These are phyloP conservation scores for Monarcha castaneiventris DNA, from an alignment of 2,113 vertebrate genomes.

Conservation along the genomic window DNA sequence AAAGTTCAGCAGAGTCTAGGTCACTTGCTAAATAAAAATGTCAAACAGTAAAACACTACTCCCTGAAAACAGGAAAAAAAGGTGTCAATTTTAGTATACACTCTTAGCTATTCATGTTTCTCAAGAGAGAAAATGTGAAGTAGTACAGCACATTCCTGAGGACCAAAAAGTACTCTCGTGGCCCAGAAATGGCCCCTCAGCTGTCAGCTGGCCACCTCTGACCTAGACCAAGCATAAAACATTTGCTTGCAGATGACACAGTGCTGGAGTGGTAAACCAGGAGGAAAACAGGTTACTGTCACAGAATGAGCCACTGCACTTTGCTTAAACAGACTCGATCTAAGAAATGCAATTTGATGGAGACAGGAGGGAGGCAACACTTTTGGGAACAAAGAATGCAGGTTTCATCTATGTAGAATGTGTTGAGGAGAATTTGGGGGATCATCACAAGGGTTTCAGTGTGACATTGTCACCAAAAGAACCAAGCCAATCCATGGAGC, in stretches of 20 bases:
- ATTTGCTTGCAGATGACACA: neutral
- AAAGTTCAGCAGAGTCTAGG: neutral
- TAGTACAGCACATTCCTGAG: neutral
- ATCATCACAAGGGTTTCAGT: neutral
- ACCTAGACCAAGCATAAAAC: neutral
- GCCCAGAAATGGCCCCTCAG: neutral
- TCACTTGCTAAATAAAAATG: neutral
- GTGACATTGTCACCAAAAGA: neutral
- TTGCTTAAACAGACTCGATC: neutral
- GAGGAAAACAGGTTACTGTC: neutral
- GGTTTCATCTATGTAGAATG: neutral
- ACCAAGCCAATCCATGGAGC: neutral
- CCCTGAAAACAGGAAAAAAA: neutral
- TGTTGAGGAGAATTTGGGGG: neutral
- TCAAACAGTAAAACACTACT: neutral
- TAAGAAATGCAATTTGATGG: neutral
- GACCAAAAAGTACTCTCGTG: neutral
- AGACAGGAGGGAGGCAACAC: neutral
- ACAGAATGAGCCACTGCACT: neutral
- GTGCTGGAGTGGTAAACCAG: neutral
- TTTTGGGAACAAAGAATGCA: neutral
- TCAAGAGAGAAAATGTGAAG: neutral
- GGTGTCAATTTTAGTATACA: neutral
- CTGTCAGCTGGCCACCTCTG: slow-evolving; percentile 24
- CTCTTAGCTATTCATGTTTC: neutral